Conservation (phyloP, 2,888 invertebrate species). For the Nemotelus nigrinus region DNA sequence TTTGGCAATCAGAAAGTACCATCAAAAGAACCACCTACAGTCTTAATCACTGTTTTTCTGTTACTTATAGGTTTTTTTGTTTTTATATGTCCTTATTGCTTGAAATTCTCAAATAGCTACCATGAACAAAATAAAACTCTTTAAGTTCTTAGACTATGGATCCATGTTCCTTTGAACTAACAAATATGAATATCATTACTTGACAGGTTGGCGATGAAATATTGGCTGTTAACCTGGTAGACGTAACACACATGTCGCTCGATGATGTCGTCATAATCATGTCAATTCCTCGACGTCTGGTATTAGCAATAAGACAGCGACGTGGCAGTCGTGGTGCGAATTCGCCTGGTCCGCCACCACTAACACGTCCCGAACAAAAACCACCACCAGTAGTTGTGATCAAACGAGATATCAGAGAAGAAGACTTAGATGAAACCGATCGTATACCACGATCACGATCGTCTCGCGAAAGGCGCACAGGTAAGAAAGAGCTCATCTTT, state of each 20-base stretch:
- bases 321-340: constrained; percentile 70
- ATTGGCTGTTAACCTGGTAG: constrained; percentile 96
- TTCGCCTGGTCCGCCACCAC: constrained; percentile 64
- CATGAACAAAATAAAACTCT: not conserved
- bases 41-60: too few species aligned
- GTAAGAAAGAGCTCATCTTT: constrained; percentile 55
- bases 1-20: too few species aligned
- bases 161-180: not conserved
- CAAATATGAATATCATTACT: constrained; percentile 13
- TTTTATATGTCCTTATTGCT: not conserved
- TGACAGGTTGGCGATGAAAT: constrained; percentile 95
- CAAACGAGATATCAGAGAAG: constrained; percentile 86
- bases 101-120: not conserved
- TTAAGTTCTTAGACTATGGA: not conserved
- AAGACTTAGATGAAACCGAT: constrained; percentile 76
- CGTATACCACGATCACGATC: constrained; percentile 65
- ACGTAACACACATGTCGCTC: constrained; percentile 96
- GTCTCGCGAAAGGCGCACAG: constrained; percentile 66
- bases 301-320: constrained; percentile 90
- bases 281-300: constrained; percentile 96
- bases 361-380: constrained; percentile 80
- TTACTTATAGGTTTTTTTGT: too few species aligned
- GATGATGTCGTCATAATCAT: constrained; percentile 99
- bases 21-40: too few species aligned
- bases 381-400: constrained; percentile 93